Evolutionary conservation across 2,797 vertebrate species (phyloP), one percentile per base, ranked within the genome.

Genomic region (Pachyuromys duprasi): DNA sequence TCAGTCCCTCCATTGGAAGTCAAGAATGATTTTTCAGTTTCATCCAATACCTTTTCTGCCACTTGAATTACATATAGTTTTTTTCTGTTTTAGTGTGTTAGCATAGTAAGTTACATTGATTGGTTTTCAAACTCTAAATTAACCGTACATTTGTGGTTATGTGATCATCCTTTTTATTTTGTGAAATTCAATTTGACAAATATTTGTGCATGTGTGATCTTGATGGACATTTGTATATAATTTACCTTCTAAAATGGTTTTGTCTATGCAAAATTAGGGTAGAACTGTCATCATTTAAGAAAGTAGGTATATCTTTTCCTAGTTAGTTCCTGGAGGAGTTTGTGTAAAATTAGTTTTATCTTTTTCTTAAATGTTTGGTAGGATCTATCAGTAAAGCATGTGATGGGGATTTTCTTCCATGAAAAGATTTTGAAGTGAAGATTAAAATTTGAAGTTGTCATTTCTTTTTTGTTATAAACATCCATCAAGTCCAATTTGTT

Each of bases 51-150:
- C 60, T 89, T 92, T 90, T 84, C 26, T 49, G 11, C 70, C 78
- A 86, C 33, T 84, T 75, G 72, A 92, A 75, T 95, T 36, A 74
- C 45, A 81, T 70, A 6, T 67, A 36, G 4, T 55, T 89, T 94
- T 90, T 70, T 90, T 70, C 22, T 92, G 36, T 63, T 76, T 92
- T 86, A 87, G 26, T 75, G 65, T 89, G 57, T 93, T 94, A 62
- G 28, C 39, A 62, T n/a, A 36, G 22, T 45, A 33, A 86, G 17
- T 92, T 90, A 36, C 17, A 42, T 53, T 86, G 36, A 60, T 80
- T 92, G 31, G 36, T 87, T 95, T 94, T 88, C 79, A 95, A 53
- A 91, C 55, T 39, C 79, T 42, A 92, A 92, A 15, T 80, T 36
- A 87, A 24, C 11, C 22, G 69, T 80, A 36, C 24, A 80, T 89